Base-by-base conservation (phyloP, 2,113 vertebrate species). In the Oxyruncus cristatus region DNA sequence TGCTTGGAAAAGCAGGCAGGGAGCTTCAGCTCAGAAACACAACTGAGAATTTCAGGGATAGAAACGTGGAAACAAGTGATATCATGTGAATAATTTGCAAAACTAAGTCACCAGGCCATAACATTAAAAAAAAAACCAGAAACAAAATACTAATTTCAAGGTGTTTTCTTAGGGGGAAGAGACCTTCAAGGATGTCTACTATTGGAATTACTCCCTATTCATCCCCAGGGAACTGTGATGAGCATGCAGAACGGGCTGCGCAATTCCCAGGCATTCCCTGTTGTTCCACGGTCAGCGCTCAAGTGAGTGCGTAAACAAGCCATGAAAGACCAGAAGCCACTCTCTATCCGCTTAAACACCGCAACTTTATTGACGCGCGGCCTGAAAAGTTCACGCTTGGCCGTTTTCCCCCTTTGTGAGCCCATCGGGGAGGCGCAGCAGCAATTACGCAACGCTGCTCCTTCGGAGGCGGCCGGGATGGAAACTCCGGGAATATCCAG, bases 251-350 rank as follows among this genome's bases (percentile, higher is more conserved):
- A 58, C 2, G 0, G 41, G 63, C 44, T 68, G 70, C 35, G 11
- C 35, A n/a, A 53, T 77, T 62, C 66, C 37, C 33, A 24, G 5
- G 0, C 4, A 58, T 23, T 41, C 62, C 79, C 53, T 26, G 14
- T 0, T 4, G 16, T n/a, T n/a, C 58, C 58, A 7, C 0, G 8
- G 26, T 5, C 52, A 47, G 12, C 8, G 32, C 61, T 33, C 37
- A 12, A 24, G 9, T 0, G 0, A 53, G 13, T 0, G 14, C 0
- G 14, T 1, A 3, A 39, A 28, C 14, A 39, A 4, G 20, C 28
- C 47, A 16, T 3, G 18, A 16, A 52, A 33, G 20, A 12, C 41
- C 52, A 58, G 23, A 15, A 2, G 22, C 14, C 19, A 2, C 11
- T 18, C 2, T 33, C 7, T 3, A 16, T 2, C 33, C 8, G 30